Evolutionary conservation across 2,113 vertebrate genomes (phyloP).

Genomic region (Zonotrichia leucophrys): DNA sequence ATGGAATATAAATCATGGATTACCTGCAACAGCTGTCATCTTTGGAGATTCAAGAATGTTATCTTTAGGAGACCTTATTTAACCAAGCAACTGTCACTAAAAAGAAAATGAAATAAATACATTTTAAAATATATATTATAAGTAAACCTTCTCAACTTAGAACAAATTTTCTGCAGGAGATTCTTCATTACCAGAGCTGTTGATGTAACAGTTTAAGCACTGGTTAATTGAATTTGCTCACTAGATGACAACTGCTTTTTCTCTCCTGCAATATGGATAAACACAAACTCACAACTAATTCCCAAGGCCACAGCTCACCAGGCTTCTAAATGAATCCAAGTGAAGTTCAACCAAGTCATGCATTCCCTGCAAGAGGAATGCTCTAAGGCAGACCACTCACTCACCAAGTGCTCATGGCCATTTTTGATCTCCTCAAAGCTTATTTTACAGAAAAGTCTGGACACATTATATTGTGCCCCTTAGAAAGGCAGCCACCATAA

Average conservation of each 20-base stretch:
- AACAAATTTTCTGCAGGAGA: not conserved
- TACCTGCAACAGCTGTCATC: constrained; percentile 66
- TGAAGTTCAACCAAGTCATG: not conserved
- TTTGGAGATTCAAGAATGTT: not conserved
- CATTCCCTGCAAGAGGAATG: not conserved
- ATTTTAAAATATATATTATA: no score
- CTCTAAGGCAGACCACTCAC: not conserved
- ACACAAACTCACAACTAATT: not conserved
- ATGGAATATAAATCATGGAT: not conserved
- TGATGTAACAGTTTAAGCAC: not conserved
- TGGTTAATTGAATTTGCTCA: not conserved
- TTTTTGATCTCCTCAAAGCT: not conserved
- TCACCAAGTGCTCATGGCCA: accelerated
- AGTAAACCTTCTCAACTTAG: no score
- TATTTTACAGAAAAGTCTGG: not conserved
- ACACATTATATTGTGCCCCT: not conserved
- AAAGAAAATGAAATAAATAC: not conserved
- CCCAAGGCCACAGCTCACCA: not conserved
- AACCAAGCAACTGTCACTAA: not conserved
- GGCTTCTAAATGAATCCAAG: not conserved
- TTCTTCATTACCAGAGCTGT: not conserved
- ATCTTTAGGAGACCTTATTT: not conserved
- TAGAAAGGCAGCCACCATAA: not conserved
- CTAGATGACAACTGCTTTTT: not conserved
- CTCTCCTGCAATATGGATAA: not conserved